Conservation (phyloP, 2,113 vertebrate genomes). For the Procapra przewalskii region DNA sequence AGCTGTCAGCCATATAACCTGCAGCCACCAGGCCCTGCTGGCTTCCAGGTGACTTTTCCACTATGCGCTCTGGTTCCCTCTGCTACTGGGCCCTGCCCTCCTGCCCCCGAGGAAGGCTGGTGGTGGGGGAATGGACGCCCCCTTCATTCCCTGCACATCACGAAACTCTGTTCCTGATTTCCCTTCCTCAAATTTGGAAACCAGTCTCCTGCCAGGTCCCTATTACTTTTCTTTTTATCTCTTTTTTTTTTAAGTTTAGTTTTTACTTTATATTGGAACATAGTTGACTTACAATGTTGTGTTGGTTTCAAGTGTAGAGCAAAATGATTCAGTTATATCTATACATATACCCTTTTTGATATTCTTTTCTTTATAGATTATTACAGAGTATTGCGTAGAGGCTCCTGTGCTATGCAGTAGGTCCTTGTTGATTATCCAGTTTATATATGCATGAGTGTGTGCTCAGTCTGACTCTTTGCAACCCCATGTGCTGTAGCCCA, state of each 20-base stretch:
- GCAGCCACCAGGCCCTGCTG: too few species aligned
- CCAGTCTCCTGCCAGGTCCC: background rate
- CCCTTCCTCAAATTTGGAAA: background rate
- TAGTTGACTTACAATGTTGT: background rate
- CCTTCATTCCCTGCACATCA: background rate
- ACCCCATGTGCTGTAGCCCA: background rate
- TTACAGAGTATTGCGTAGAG: background rate
- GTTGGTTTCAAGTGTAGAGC: background rate
- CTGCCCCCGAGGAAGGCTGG: background rate
- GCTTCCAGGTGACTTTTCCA: background rate
- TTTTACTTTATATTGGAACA: background rate
- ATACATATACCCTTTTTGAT: background rate
- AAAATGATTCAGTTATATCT: background rate
- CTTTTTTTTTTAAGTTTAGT: background rate
- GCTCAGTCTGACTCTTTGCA: background rate
- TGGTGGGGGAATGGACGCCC: too few species aligned
- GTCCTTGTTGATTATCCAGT: background rate
- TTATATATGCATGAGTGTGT: background rate
- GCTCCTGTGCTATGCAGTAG: background rate
- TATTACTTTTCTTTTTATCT: background rate
- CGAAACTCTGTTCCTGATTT: background rate
- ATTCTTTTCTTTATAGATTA: background rate
- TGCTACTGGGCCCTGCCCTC: background rate
- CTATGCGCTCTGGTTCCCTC: background rate
- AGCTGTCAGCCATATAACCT: background rate